Conservation (phyloP, 2,113 vertebrate species). For the Lycocorax pyrrhopterus region DNA sequence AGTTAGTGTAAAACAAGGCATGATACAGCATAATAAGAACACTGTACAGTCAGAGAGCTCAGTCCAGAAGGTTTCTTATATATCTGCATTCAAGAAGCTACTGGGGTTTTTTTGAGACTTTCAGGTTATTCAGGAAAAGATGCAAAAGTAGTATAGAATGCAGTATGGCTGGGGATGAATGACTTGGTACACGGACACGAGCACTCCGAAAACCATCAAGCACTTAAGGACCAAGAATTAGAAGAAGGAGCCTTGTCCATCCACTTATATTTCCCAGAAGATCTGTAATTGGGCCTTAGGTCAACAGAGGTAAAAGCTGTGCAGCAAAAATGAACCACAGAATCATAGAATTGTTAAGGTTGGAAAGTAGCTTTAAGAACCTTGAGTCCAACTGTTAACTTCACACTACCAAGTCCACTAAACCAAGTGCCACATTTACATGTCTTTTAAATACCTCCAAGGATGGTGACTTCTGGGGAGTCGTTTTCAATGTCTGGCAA, state of each 20-base stretch:
- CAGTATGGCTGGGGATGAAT: not conserved
- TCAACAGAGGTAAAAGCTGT: not conserved
- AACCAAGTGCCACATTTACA: not conserved
- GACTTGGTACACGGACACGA: not conserved
- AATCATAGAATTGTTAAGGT: not conserved
- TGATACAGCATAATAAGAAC: not conserved
- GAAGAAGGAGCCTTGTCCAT: not conserved
- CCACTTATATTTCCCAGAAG: not conserved
- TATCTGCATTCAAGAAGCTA: not conserved
- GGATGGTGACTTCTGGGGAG: not conserved
- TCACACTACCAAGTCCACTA: not conserved
- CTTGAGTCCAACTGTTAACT: not conserved
- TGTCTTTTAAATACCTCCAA: not conserved
- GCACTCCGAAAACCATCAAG: not conserved
- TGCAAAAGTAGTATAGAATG: not conserved
- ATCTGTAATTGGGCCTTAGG: not conserved
- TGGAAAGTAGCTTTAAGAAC: not conserved
- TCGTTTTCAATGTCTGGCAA: not conserved
- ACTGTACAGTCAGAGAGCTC: not conserved
- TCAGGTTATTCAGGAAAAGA: not conserved
- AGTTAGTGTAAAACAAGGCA: not conserved
- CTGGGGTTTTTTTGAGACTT: fast-evolving
- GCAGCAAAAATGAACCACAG: not conserved
- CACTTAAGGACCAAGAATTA: not conserved
- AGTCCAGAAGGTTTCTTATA: not conserved